A percentile compares a stretch with the other conserved stretches of the same genome.
These are phyloP conservation scores for Napeogenes inachia DNA, from an alignment of 2,888 invertebrate species.

Conservation along the genomic window DNA sequence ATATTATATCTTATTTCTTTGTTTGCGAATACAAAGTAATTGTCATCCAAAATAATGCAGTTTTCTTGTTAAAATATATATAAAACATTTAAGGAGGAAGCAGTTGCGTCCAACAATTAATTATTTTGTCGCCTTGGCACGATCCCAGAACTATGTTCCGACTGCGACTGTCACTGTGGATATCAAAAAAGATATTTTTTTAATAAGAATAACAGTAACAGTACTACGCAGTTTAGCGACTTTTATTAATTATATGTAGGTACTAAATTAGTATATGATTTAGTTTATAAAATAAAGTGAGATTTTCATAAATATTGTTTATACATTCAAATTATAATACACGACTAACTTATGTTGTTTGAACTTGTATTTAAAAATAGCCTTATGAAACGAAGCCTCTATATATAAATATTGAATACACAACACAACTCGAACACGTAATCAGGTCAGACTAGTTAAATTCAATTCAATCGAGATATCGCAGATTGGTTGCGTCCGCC, in stretches of 20 bases:
- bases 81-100: slow-evolving; percentile 5
- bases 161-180: slow-evolving; percentile 16
- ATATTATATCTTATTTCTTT: no score
- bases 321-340: no score
- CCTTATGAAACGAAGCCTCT: no score
- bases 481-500: slow-evolving; percentile 16
- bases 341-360: no score
- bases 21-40: neutral
- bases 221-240: no score
- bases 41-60: neutral
- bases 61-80: neutral
- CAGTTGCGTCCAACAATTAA: neutral
- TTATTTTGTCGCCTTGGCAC: slow-evolving; percentile 14
- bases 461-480: slow-evolving; percentile 9
- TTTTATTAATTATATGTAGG: no score
- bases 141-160: slow-evolving; percentile 16
- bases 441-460: slow-evolving; percentile 11
- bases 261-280: no score
- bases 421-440: neutral
- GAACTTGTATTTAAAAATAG: no score
- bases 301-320: no score
- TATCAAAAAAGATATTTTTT: slow-evolving; percentile 13
- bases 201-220: slow-evolving; percentile 2
- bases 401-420: neutral
- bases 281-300: no score